A percentile compares a stretch with the other conserved stretches of the same genome.
phyloP scores from a whole-genome alignment of 2,888 invertebrate species.

The Cheilosia urbana region DNA sequence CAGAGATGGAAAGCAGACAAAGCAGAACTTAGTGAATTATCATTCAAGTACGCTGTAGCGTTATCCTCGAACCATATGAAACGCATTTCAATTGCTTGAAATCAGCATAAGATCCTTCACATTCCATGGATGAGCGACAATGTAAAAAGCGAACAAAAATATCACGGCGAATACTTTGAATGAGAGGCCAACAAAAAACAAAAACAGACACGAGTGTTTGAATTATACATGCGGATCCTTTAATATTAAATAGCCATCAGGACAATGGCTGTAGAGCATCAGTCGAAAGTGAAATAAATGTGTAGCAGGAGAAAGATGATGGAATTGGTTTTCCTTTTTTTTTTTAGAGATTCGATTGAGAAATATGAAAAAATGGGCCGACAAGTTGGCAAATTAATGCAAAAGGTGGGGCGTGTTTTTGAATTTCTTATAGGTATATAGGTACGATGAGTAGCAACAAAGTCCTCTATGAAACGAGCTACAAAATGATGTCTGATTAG shows the following conservation, averaged over 20 bases:
- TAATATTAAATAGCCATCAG: constrained; percentile 27
- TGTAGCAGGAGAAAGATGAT: background rate
- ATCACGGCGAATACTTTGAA: constrained; percentile 16
- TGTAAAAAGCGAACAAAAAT: constrained; percentile 51
- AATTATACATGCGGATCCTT: constrained; percentile 45
- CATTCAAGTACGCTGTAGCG: constrained; percentile 11
- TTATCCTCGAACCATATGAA: constrained; percentile 7
- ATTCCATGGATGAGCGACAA: constrained; percentile 44
- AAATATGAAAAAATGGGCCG: background rate
- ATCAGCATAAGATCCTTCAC: constrained; percentile 57
- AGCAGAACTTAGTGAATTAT: constrained; percentile 22
- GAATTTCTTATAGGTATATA: constrained; percentile 7
- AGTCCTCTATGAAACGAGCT: background rate
- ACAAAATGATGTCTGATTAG: background rate
- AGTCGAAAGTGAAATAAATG: background rate
- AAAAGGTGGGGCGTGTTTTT: constrained; percentile 7
- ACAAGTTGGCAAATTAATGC: background rate
- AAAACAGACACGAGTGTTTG: constrained; percentile 25
- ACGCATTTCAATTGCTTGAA: constrained; percentile 65
- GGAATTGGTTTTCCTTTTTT: constrained; percentile 6
- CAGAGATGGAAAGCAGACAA: constrained; percentile 10
- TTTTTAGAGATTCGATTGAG: constrained; percentile 11
- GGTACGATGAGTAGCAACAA: background rate
- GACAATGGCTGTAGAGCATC: background rate
- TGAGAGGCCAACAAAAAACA: background rate